Conservation (phyloP, 2,888 invertebrate species). For the Calliphora vomitoria region DNA sequence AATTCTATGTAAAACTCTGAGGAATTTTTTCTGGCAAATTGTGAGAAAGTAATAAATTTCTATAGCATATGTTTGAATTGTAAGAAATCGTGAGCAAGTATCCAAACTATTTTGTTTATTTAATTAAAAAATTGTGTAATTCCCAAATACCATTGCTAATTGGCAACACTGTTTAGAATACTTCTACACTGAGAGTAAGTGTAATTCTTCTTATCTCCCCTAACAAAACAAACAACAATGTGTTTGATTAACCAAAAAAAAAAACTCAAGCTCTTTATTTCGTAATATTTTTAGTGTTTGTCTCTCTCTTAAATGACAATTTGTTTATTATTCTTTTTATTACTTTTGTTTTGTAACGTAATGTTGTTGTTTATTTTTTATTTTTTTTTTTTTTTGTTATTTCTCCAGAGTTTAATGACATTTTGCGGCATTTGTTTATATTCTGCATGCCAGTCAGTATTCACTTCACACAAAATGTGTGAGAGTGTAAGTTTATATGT, state of each 20-base stretch:
- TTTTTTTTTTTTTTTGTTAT: background rate
- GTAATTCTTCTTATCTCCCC: slow-evolving; percentile 22
- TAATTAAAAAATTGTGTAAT: too few relatives aligned
- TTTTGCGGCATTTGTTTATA: slow-evolving; percentile 72
- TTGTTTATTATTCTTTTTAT: slow-evolving; percentile 20
- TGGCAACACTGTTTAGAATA: slow-evolving; percentile 36
- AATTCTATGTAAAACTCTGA: too few relatives aligned
- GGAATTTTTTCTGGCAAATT: too few relatives aligned
- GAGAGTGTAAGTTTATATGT: background rate
- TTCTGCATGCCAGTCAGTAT: slow-evolving; percentile 62
- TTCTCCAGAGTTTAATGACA: slow-evolving; percentile 72
- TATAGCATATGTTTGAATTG: too few relatives aligned
- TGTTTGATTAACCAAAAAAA: background rate
- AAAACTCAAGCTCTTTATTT: slow-evolving; percentile 46
- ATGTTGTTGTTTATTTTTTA: slow-evolving; percentile 22
- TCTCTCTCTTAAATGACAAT: slow-evolving; percentile 59
- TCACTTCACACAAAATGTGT: background rate
- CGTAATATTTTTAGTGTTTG: background rate
- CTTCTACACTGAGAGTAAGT: slow-evolving; percentile 3
- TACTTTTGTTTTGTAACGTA: background rate
- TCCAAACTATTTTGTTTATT: too few relatives aligned
- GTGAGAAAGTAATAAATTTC: too few relatives aligned
- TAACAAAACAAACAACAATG: background rate
- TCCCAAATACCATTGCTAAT: too few relatives aligned
- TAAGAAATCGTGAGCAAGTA: too few relatives aligned